Conservation (phyloP, 2,797 vertebrate genomes). For the Hoplostethus mediterraneus region DNA sequence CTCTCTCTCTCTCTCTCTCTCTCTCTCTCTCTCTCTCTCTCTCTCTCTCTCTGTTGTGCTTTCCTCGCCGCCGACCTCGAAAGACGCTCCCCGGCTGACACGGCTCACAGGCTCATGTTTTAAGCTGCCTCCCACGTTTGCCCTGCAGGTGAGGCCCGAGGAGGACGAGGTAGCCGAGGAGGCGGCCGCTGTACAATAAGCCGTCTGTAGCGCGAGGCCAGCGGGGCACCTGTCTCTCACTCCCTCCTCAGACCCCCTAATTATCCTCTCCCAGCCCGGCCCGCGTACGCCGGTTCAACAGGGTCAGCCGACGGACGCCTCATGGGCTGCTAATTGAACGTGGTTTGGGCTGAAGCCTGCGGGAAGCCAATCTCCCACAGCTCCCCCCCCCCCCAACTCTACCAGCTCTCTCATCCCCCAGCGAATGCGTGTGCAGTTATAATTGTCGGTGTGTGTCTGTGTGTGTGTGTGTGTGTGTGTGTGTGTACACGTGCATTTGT, state of each 20-base stretch:
- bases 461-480: slow-evolving; percentile 48
- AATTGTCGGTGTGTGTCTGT: slow-evolving; percentile 48
- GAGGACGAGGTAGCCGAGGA: slow-evolving; percentile 62
- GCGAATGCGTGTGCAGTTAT: slow-evolving; percentile 57
- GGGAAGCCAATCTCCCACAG: slow-evolving; percentile 63
- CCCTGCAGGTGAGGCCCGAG: slow-evolving; percentile 76
- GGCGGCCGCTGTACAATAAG: slow-evolving; percentile 55
- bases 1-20: slow-evolving; percentile 49
- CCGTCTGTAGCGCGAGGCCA: slow-evolving; percentile 57
- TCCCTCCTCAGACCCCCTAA: slow-evolving; percentile 81
- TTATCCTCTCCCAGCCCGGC: slow-evolving; percentile 77
- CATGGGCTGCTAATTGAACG: slow-evolving; percentile 83
- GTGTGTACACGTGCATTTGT: slow-evolving; percentile 21
- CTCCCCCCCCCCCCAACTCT: slow-evolving; percentile 52
- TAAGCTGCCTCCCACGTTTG: slow-evolving; percentile 78
- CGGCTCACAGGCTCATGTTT: slow-evolving; percentile 68
- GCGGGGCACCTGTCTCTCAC: slow-evolving; percentile 74
- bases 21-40: slow-evolving; percentile 48
- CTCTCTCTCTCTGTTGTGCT: slow-evolving; percentile 45
- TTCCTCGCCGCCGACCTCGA: slow-evolving; percentile 58
- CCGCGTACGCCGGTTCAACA: slow-evolving; percentile 73
- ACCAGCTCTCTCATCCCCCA: slow-evolving; percentile 32
- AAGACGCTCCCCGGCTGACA: slow-evolving; percentile 52
- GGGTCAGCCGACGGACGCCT: slow-evolving; percentile 76
- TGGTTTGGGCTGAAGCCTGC: slow-evolving; percentile 68